These are phyloP conservation scores for Tragelaphus imberbis DNA, from an alignment of 2,113 vertebrate species.

Conservation along the genomic window DNA sequence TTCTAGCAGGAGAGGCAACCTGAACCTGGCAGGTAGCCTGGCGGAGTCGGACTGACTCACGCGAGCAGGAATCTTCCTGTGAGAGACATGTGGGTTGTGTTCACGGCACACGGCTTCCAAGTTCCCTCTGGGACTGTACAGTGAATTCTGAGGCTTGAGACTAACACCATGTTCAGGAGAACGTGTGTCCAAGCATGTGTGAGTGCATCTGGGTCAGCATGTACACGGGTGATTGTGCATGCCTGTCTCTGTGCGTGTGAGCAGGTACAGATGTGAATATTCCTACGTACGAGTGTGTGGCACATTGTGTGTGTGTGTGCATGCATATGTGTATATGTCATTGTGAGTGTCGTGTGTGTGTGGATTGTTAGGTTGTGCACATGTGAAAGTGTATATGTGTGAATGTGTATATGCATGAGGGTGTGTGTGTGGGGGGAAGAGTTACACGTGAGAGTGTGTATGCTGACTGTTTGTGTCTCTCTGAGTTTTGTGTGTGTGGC, in stretches of 20 bases:
- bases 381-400: neutral
- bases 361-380: neutral
- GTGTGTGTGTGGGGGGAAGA: neutral
- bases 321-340: neutral
- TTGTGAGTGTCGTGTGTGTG: neutral
- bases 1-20: neutral
- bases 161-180: neutral
- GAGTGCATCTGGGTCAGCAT: neutral
- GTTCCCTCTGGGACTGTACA: accelerated
- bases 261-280: neutral
- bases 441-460: too few species aligned
- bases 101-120: neutral
- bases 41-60: accelerated
- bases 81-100: accelerated
- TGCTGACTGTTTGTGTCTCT: neutral
- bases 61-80: neutral
- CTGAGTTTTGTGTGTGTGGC: neutral
- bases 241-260: neutral
- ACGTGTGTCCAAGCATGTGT: neutral
- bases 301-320: neutral
- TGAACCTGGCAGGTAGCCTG: neutral
- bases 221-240: neutral
- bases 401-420: neutral
- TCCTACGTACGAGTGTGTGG: neutral
- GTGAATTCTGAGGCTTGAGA: neutral